Evolutionary conservation across 2,888 invertebrate genomes (phyloP), one percentile per base, ranked within the genome.

Genomic region (Callyntrura sp.): DNA sequence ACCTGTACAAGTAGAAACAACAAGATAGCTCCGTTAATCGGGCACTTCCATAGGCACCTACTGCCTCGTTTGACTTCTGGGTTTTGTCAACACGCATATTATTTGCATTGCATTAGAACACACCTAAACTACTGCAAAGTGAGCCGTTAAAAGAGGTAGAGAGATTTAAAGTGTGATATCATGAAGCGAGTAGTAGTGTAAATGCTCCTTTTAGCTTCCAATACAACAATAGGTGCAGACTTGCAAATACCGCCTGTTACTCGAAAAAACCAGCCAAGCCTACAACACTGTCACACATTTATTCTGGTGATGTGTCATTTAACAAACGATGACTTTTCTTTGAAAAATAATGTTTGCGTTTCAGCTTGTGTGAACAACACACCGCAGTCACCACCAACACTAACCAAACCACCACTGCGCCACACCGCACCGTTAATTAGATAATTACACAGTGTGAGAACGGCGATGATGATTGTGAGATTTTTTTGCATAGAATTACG

Each of bases 401-500:
- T 60, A 76, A 51, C 51, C 8, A 81, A 45, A 25, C 23, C 48
- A 82, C 48, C 43, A 60, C 35, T 35, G 28, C 57, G 35, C 73
- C 28, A 73, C 20, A 73, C 78, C 78, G 28, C 70, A 84, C 85
- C 85, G 89, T 90, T 90, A 90, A 90, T 90, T 90, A 90, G 85
- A 79, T 85, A 85, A 90, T 90, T 85, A 85, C 89, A 90, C 73
- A 43, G 79, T 79, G 79, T 79, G 79, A 79, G 60, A 79, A 79
- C 79, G 60, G 43, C 17, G 79, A 79, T 57, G 79, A 79, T 28
- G 51, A 79, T 79, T 57, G 79, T 79, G 79, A 79, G 79, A 79
- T 55, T 35, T 28, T 57, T 79, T 78, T n/a, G 78, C 78, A 57
- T 78, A 51, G 20, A 20, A 20, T 70, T 35, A 55, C 28, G 14